These are phyloP conservation scores for Myopa tessellatipennis DNA, from an alignment of 2,888 invertebrate species.

Conservation along the genomic window DNA sequence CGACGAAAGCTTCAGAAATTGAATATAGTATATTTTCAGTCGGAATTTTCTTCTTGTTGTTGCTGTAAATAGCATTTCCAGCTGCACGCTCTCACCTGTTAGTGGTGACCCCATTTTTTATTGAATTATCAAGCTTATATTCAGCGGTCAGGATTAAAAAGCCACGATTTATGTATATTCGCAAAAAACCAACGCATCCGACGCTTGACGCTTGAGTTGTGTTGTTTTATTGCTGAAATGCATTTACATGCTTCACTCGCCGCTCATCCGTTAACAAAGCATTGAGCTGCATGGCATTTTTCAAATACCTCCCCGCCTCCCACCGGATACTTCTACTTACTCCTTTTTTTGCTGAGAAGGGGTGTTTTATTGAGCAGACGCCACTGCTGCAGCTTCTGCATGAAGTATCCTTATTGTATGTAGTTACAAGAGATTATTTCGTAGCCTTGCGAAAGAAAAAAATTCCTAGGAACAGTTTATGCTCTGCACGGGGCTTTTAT, in stretches of 20 bases:
- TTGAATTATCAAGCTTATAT: slow-evolving; percentile 25
- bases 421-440: too few species aligned
- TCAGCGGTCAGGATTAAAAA: slow-evolving; percentile 26
- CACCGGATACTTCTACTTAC: too few species aligned
- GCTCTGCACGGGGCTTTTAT: too few species aligned
- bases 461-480: too few species aligned
- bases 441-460: too few species aligned
- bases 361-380: too few species aligned
- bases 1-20: too few species aligned
- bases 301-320: too few species aligned
- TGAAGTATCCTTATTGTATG: too few species aligned
- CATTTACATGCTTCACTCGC: background rate
- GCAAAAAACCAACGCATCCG: background rate
- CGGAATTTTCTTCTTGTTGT: background rate
- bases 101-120: slow-evolving; percentile 17
- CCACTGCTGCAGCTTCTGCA: too few species aligned
- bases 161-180: slow-evolving; percentile 12
- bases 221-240: background rate
- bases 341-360: too few species aligned
- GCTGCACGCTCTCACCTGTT: background rate
- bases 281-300: background rate
- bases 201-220: background rate
- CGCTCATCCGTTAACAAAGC: background rate
- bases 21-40: too few species aligned
- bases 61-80: slow-evolving; percentile 10